Conservation (phyloP, 2,797 vertebrate genomes). For the Cynodonichthys magdalenae region DNA sequence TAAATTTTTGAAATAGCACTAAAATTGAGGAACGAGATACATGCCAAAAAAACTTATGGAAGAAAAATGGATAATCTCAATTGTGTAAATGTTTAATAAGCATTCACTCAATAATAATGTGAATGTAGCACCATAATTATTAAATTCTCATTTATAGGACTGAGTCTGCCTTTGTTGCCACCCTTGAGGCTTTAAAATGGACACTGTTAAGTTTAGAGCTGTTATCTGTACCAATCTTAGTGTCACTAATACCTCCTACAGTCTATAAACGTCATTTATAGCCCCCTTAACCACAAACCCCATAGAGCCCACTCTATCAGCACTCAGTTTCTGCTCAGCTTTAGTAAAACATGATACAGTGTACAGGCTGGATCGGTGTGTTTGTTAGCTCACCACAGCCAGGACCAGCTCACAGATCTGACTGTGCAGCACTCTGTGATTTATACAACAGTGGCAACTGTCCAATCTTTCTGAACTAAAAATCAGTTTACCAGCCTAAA, state of each 20-base stretch:
- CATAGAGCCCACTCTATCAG: slow-evolving; percentile 30
- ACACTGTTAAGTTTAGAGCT: slow-evolving; percentile 53
- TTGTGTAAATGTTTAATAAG: too few relatives aligned
- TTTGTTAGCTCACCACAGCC: slow-evolving; percentile 39
- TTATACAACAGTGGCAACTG: slow-evolving; percentile 54
- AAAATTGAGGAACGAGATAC: too few relatives aligned
- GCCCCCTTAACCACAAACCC: slow-evolving; percentile 32
- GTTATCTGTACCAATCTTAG: slow-evolving; percentile 48
- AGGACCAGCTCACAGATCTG: slow-evolving; percentile 36
- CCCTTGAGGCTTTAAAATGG: slow-evolving; percentile 39
- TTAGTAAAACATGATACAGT: slow-evolving; percentile 62
- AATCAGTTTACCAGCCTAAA: slow-evolving; percentile 40
- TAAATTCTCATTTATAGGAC: slow-evolving; percentile 22
- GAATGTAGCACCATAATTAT: slow-evolving; percentile 5
- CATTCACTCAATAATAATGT: too few relatives aligned
- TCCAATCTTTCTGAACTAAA: slow-evolving; percentile 56
- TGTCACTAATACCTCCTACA: slow-evolving; percentile 58
- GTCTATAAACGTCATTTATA: slow-evolving; percentile 65
- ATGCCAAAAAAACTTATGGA: too few relatives aligned
- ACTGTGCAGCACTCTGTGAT: slow-evolving; percentile 50
- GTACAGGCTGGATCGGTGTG: slow-evolving; percentile 41
- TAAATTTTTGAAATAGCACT: too few relatives aligned
- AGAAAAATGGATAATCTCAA: too few relatives aligned
- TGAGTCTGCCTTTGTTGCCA: slow-evolving; percentile 37
- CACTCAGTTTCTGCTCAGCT: slow-evolving; percentile 48